phyloP scores from a whole-genome alignment of 1,140 invertebrate species.

The Drusus annulatus region DNA sequence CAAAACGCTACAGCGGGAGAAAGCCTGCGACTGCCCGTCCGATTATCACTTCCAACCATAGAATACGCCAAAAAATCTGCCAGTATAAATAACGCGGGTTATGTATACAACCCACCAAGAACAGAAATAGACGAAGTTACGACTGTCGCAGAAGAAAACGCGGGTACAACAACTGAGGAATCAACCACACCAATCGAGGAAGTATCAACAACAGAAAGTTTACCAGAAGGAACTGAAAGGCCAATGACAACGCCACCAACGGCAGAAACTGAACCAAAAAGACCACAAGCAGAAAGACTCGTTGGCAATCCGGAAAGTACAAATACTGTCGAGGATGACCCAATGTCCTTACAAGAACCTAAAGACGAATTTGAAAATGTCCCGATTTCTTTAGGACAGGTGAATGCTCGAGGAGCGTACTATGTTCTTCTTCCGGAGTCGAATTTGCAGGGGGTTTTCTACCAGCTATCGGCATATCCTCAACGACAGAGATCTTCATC shows the following conservation, averaged over 20 bases:
- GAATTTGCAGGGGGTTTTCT: slow-evolving; percentile 46
- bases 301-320: background rate
- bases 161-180: background rate
- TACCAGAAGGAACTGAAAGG: background rate
- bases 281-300: background rate
- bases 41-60: slow-evolving; percentile 53
- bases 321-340: background rate
- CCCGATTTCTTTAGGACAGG: background rate
- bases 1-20: slow-evolving; percentile 53
- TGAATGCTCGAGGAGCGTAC: slow-evolving; percentile 34
- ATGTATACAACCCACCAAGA: background rate
- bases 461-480: slow-evolving; percentile 35
- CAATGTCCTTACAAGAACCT: background rate
- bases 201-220: background rate
- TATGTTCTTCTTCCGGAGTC: slow-evolving; percentile 49
- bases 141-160: background rate
- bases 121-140: background rate
- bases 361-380: background rate
- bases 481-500: slow-evolving; percentile 39
- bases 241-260: background rate
- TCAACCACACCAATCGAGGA: background rate
- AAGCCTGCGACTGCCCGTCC: slow-evolving; percentile 63
- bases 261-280: background rate
- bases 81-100: background rate
- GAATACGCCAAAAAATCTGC: slow-evolving; percentile 6